Evolutionary conservation across 2,888 invertebrate species (phyloP).

Genomic region (Pilophorus perplexus): DNA sequence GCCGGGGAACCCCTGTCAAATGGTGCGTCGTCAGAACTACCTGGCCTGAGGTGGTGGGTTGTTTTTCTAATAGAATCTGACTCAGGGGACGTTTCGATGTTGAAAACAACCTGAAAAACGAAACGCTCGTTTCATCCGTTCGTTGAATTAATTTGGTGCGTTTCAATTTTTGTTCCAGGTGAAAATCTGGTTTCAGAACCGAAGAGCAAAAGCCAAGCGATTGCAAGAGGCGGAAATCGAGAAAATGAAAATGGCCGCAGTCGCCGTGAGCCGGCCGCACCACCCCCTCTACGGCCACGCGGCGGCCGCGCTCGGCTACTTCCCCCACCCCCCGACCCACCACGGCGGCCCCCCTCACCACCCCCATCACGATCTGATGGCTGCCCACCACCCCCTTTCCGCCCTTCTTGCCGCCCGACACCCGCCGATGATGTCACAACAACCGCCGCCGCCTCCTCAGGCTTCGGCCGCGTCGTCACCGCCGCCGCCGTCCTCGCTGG

Average conservation of each 20-base stretch:
- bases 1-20: constrained; percentile 27
- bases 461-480: background rate
- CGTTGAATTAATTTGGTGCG: too few species aligned
- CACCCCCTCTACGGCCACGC: constrained; percentile 52
- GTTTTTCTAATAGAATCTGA: too few species aligned
- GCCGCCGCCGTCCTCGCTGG: constrained; percentile 17
- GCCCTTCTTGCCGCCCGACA: constrained; percentile 60
- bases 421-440: constrained; percentile 53
- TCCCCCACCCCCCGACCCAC: constrained; percentile 54
- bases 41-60: too few species aligned
- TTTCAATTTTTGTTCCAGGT: constrained; percentile 58
- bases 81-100: too few species aligned
- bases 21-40: too few species aligned
- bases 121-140: too few species aligned
- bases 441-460: constrained; percentile 44
- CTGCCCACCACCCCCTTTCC: constrained; percentile 57
- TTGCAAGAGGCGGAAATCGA: constrained; percentile 94
- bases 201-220: constrained; percentile 92
- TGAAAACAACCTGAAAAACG: too few species aligned
- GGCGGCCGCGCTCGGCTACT: constrained; percentile 49
- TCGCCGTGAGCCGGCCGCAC: constrained; percentile 58
- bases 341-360: constrained; percentile 26
- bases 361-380: constrained; percentile 52
- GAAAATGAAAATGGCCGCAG: constrained; percentile 73
- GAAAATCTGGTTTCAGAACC: constrained; percentile 92